Percentiles rank a stretch among this genome's conserved stretches.
phyloP scores from a whole-genome alignment of 2,797 vertebrate species.

The Gymnoscopelus microlampas region DNA sequence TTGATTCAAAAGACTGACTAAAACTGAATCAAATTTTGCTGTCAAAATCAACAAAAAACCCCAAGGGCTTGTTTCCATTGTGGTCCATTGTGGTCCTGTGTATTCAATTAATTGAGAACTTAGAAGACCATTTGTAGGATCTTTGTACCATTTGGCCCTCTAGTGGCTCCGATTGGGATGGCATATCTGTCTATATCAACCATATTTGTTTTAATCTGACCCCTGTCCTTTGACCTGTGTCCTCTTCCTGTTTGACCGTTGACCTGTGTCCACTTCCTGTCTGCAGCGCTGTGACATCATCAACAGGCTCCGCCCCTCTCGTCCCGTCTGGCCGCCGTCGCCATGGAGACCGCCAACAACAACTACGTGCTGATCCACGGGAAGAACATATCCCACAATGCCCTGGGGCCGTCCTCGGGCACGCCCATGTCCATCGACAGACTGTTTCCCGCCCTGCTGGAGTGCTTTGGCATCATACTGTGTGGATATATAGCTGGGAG shows the following conservation, averaged over 20 bases:
- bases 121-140: too few species aligned
- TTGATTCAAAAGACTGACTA: too few species aligned
- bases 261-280: too few species aligned
- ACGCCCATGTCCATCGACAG: constrained; percentile 92
- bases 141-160: too few species aligned
- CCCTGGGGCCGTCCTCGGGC: constrained; percentile 21
- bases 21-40: too few species aligned
- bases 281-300: neutral
- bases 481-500: constrained; percentile 94
- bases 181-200: too few species aligned
- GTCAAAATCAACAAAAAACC: too few species aligned
- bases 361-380: constrained; percentile 73
- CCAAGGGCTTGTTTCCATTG: too few species aligned
- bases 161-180: too few species aligned
- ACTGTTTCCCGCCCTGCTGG: constrained; percentile 93
- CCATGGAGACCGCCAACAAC: constrained; percentile 65
- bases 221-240: neutral
- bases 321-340: constrained; percentile 10
- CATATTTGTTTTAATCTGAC: neutral
- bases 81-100: too few species aligned
- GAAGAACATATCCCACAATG: constrained; percentile 73
- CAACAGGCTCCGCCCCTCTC: neutral
- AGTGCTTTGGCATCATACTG: constrained; percentile 96
- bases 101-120: too few species aligned
- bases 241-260: neutral